Percentiles rank a stretch among this genome's conserved stretches.
Conservation (phyloP, 2,888 invertebrate species). For the Tinea pellionella region DNA sequence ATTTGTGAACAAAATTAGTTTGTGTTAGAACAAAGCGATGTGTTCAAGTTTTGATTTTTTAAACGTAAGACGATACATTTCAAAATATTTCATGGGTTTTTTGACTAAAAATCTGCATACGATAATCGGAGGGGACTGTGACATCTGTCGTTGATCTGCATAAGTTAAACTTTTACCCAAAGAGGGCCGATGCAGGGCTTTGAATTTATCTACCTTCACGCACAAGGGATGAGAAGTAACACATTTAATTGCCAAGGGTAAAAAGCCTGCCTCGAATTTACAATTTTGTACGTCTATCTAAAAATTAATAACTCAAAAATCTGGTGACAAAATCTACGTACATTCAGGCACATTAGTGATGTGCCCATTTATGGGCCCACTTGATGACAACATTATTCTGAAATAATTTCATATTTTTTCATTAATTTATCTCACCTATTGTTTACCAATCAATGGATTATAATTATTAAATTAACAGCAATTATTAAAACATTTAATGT, state of each 20-base stretch:
- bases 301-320: neutral
- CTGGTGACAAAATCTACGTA: too few species aligned
- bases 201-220: conserved; percentile 43
- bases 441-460: too few species aligned
- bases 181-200: conserved; percentile 39
- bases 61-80: neutral
- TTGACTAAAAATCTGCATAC: conserved; percentile 46
- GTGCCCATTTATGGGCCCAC: too few species aligned
- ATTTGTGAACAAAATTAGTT: too few species aligned
- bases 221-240: conserved; percentile 14
- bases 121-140: conserved; percentile 49
- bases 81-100: neutral
- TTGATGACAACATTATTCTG: too few species aligned
- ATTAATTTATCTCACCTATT: too few species aligned
- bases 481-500: too few species aligned
- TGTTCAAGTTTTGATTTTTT: too few species aligned
- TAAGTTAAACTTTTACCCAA: conserved; percentile 55
- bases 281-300: neutral
- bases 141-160: conserved; percentile 60
- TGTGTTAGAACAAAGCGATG: too few species aligned
- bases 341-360: too few species aligned
- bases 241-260: conserved; percentile 1
- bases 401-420: too few species aligned
- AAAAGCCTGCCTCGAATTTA: neutral
- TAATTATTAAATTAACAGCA: too few species aligned